Base-by-base conservation (phyloP, 2,113 vertebrate species). In the Erythrocercus mccallii region DNA sequence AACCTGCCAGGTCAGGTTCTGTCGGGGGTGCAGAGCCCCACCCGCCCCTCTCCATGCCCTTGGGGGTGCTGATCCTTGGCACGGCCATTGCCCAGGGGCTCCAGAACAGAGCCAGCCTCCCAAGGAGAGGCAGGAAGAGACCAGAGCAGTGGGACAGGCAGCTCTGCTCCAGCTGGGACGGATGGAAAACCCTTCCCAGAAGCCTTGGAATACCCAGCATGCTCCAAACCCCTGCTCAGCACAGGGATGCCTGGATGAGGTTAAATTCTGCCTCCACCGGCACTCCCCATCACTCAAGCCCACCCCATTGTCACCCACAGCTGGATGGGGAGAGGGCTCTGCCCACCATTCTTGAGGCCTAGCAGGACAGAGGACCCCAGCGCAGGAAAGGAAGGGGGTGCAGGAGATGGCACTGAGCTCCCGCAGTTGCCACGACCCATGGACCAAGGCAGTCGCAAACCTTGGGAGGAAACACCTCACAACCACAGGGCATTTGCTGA, bases 391-490 rank as follows among this genome's bases (percentile, higher is more conserved):
- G 23, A 40, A 35, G 23, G 15, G 37, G 27, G 24, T 20, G 24
- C 4, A 20, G 70, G 20, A 76, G 50, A 31, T 1, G 2, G 31
- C 0, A 0, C 69, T 25, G 72, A 95, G 69, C 62, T 92, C 27
- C 71, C 57, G 9, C 23, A 50, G 27, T 6, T 56, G n/a, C 53
- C 73, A 79, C 45, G 73, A 54, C 25, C 45, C 40, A 13, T 1
- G 1, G 23, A 47, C 15, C 0, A n/a, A n/a, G 0, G 66, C 40
- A 22, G 33, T 10, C 1, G 0, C 45, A 51, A 0, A 0, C 35
- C 54, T 23, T 1, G 2, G n/a, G 11, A 71, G 57, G 69, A 81
- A 84, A 60, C 5, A 1, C 4, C 73, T 71, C 5, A 7, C 21
- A 27, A 38, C 40, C 9, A 0, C 47, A 60, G 60, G 28, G 50